phyloP scores from a whole-genome alignment of 2,113 vertebrate species.

The Psittacus erithacus region DNA sequence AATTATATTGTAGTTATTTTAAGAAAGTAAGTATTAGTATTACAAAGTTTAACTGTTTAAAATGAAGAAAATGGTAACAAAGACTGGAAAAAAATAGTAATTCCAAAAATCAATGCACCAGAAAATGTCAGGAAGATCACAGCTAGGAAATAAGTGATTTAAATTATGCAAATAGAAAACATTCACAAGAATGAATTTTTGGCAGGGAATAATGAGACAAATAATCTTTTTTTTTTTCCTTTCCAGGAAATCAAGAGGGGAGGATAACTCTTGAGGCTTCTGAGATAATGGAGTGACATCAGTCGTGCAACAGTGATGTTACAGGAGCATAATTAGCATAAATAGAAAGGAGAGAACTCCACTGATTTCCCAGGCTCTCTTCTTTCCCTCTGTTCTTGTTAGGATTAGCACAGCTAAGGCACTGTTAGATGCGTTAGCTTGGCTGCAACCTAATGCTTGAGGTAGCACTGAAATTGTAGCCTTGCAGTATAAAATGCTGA shows the following conservation, averaged over 20 bases:
- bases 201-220: not conserved
- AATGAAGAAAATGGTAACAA: not conserved
- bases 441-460: not conserved
- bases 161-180: not conserved
- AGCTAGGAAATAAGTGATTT: not conserved
- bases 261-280: not conserved
- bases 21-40: not conserved
- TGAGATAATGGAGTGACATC: not conserved
- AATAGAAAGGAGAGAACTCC: not conserved
- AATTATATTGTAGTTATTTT: not conserved
- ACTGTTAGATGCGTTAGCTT: not conserved
- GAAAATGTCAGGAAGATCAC: not conserved
- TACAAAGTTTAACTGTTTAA: not conserved
- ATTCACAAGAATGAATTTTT: not conserved
- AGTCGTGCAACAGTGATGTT: not conserved
- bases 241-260: not conserved
- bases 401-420: not conserved
- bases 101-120: conserved; percentile 4
- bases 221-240: not conserved
- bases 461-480: not conserved
- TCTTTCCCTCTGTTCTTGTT: not conserved
- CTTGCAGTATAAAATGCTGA: not conserved
- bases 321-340: not conserved
- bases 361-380: not conserved
- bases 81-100: not conserved